Evolutionary conservation across 2,113 vertebrate species (phyloP).

Genomic region (Notiomystis cincta): DNA sequence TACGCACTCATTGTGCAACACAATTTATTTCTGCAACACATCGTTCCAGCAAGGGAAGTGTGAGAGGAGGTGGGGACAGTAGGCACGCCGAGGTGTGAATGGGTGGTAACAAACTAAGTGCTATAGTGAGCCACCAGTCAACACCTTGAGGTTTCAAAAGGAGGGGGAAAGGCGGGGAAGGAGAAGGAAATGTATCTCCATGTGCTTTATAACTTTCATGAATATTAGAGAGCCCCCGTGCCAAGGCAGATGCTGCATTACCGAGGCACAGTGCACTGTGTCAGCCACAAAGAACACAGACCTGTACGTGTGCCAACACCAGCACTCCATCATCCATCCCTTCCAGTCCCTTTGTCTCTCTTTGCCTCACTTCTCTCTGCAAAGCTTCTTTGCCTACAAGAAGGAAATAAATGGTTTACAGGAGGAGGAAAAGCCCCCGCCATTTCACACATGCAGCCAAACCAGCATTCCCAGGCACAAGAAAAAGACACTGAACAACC

Average conservation of each 20-base stretch:
- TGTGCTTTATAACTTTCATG: constrained; percentile 1
- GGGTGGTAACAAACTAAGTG: constrained; percentile 48
- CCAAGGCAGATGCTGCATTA: constrained; percentile 38
- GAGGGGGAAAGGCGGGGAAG: not conserved
- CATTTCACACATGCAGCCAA: not conserved
- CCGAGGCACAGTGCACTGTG: constrained; percentile 24
- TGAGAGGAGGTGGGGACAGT: constrained; percentile 36
- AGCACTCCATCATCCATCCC: constrained; percentile 51
- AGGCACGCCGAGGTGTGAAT: constrained; percentile 46
- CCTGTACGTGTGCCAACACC: constrained; percentile 30
- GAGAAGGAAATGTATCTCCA: not conserved
- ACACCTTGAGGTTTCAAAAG: constrained; percentile 22
- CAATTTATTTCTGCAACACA: constrained; percentile 54
- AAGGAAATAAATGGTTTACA: constrained; percentile 42
- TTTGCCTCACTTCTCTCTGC: not conserved
- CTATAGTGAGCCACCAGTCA: constrained; percentile 32
- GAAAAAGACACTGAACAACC: not conserved
- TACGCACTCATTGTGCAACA: constrained; percentile 28
- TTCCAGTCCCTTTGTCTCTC: not conserved
- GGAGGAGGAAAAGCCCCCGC: not conserved
- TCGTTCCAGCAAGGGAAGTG: constrained; percentile 31
- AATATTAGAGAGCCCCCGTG: not conserved
- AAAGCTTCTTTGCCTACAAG: constrained; percentile 32
- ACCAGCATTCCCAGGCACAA: not conserved
- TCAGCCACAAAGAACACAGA: constrained; percentile 30